Percentiles rank a stretch among this genome's conserved stretches.
Evolutionary conservation across 2,113 vertebrate genomes (phyloP).

Genomic region (Anthoscopus minutus): DNA sequence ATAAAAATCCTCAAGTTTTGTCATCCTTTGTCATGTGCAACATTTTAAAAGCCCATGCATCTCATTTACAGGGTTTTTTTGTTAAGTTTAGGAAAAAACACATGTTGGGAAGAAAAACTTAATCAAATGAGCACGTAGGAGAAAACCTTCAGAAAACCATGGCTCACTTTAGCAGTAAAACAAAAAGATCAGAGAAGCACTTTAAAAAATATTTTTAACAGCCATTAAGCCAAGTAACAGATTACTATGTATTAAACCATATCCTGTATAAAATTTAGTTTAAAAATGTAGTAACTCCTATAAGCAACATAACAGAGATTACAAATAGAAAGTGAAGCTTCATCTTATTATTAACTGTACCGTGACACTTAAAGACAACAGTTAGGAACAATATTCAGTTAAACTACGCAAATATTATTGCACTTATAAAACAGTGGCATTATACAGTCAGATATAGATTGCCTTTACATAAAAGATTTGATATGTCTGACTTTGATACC

Average conservation of each 20-base stretch:
- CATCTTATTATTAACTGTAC: neutral
- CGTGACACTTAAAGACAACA: neutral
- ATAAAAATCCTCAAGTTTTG: slow-evolving; percentile 17
- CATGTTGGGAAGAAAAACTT: neutral
- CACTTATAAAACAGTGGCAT: neutral
- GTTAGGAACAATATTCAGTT: neutral
- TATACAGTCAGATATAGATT: neutral
- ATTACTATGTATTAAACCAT: neutral
- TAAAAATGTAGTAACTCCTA: neutral
- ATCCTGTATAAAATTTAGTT: neutral
- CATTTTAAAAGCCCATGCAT: slow-evolving; percentile 14
- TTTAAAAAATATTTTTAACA: neutral
- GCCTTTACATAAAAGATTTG: neutral
- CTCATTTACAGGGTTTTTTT: neutral
- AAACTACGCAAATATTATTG: neutral
- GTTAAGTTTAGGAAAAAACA: neutral
- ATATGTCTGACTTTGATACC: neutral
- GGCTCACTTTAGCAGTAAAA: neutral
- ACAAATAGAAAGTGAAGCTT: neutral
- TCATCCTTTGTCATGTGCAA: neutral
- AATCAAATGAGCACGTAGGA: neutral
- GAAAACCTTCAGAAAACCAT: neutral
- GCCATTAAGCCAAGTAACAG: neutral
- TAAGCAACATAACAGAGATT: neutral
- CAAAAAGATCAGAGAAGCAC: neutral